A percentile compares a stretch with the other conserved stretches of the same genome.
These are phyloP conservation scores for Plestiodon gilberti DNA, from an alignment of 2,113 vertebrate genomes.

Conservation along the genomic window DNA sequence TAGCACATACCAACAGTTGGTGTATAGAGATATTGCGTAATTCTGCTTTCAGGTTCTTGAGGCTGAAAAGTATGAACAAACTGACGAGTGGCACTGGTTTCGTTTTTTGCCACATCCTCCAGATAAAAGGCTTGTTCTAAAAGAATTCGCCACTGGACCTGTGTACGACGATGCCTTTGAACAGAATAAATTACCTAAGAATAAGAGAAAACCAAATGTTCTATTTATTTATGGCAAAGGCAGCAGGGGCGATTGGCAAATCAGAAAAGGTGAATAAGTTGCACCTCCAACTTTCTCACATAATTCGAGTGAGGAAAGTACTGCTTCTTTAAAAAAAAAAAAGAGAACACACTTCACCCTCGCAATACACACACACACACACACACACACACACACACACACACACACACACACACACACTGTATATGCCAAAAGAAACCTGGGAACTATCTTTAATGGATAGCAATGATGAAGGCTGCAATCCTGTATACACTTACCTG, in stretches of 20 bases:
- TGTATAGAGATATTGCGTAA: constrained; percentile 84
- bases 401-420: not conserved
- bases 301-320: not conserved
- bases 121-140: constrained; percentile 89
- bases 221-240: constrained; percentile 4
- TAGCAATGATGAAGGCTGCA: not conserved
- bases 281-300: not conserved
- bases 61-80: constrained; percentile 85
- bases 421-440: not conserved
- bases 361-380: not conserved
- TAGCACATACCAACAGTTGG: constrained; percentile 85
- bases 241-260: not conserved
- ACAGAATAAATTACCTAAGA: constrained; percentile 88
- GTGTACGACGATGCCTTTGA: constrained; percentile 86
- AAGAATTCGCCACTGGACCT: constrained; percentile 90
- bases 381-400: not conserved
- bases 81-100: constrained; percentile 78
- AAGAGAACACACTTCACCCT: not conserved
- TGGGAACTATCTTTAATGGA: not conserved
- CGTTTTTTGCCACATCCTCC: constrained; percentile 91
- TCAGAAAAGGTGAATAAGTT: not conserved
- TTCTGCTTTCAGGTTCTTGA: constrained; percentile 79
- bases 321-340: not conserved
- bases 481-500: too few relatives aligned
- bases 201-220: constrained; percentile 17